Base-by-base conservation (phyloP, 2,888 invertebrate species). In the Myopa tessellatipennis region DNA sequence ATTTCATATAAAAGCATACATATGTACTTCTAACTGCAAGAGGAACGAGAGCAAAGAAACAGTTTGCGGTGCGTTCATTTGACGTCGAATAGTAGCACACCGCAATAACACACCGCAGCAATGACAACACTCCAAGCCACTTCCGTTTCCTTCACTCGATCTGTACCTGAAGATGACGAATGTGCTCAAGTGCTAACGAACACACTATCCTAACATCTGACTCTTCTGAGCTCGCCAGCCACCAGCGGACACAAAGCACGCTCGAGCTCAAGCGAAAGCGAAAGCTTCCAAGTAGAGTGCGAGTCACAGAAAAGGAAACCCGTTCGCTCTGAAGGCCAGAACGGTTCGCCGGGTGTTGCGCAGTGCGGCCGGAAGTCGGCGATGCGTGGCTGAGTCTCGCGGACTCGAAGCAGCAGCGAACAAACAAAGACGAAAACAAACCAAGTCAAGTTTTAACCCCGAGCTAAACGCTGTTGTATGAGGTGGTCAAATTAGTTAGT, bases 391-490 rank as follows among this genome's bases (percentile, higher is more conserved):
- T 18, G 65, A 34, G 16, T 10, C 65, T 65, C 38, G 38, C 38
- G 34, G 8, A 65, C 36, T 36, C 38, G 14, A 6, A 16, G 12
- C 10, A 36, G 52, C 5, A 26, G 14, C 18, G 55, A n/a, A 34
- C 50, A 26, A 50, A 8, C 55, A 26, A 14, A 50, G 18, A 70
- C 26, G 26, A 26, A 26, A 55, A 36, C 70, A 55, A 70, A 70
- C 50, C 70, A 70, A 70, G 70, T 55, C 70, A 70, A 70, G 70
- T 70, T 70, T 70, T 52, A 70, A 26, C 70, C 55, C n/a, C 26
- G 10, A 26, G 70, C 70, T 52, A 18, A n/a, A 5, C 10, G 5
- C 45, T 8, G 45, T 10, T 55, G 55, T 16, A 16, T 12, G 55
- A 55, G 16, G 14, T n/a, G 55, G 55, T 55, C 45, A 45, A 45